Evolutionary conservation across 2,797 vertebrate species (phyloP).

Genomic region (Dromococcyx pavoninus): DNA sequence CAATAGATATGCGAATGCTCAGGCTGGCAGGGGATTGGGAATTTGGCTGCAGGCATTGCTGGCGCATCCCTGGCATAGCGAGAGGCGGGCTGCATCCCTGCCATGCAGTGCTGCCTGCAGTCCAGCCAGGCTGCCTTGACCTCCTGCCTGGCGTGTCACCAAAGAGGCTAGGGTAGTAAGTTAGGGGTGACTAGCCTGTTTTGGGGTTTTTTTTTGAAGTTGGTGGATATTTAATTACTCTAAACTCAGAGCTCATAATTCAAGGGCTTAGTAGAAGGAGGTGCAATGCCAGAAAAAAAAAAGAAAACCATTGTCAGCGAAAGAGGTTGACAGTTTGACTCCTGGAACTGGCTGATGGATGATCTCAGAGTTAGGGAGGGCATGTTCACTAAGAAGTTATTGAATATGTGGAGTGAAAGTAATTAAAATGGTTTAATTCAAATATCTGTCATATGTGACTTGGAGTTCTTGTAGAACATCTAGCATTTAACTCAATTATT

Average conservation of each 20-base stretch:
- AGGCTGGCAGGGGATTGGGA: not conserved
- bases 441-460: not conserved
- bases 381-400: not conserved
- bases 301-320: not conserved
- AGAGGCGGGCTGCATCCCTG: not conserved
- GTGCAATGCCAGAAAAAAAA: not conserved
- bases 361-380: slow-evolving; percentile 6
- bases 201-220: not conserved
- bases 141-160: not conserved
- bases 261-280: not conserved
- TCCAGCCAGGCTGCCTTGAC: not conserved
- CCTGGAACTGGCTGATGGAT: not conserved
- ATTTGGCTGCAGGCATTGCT: not conserved
- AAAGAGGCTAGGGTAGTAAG: not conserved
- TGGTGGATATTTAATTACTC: not conserved
- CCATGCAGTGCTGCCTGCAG: not conserved
- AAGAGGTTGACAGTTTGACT: slow-evolving; percentile 11
- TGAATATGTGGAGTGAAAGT: slow-evolving; percentile 26
- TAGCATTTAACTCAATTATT: not conserved
- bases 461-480: not conserved
- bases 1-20: not conserved
- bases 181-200: not conserved
- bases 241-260: not conserved
- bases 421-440: slow-evolving; percentile 27
- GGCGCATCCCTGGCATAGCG: fast-evolving